phyloP scores from a whole-genome alignment of 2,113 vertebrate genomes.

The Riparia riparia region DNA sequence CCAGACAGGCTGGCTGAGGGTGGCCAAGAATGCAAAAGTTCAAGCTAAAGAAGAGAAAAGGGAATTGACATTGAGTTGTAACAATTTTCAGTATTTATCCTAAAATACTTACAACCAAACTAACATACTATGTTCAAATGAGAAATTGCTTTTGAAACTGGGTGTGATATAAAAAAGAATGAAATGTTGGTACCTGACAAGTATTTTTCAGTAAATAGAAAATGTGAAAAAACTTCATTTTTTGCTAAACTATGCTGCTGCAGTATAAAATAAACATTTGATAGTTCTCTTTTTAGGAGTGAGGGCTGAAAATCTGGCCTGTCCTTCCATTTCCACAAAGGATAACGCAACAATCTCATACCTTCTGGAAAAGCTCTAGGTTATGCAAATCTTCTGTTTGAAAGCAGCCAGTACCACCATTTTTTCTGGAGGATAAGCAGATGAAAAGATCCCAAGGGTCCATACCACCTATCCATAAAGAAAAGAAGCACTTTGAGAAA shows the following conservation, averaged over 20 bases:
- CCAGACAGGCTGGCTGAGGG: neutral
- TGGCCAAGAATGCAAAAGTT: neutral
- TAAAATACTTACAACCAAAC: neutral
- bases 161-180: neutral
- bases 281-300: neutral
- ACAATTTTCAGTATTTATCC: neutral
- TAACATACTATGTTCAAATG: neutral
- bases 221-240: neutral
- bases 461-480: constrained; percentile 53
- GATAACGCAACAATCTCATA: constrained; percentile 51
- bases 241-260: neutral
- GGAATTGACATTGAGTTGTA: neutral
- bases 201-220: neutral
- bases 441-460: constrained; percentile 85
- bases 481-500: constrained; percentile 4
- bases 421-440: constrained; percentile 80
- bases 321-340: neutral
- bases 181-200: neutral
- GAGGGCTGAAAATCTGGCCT: neutral
- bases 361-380: constrained; percentile 83
- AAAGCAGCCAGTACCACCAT: constrained; percentile 78
- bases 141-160: neutral
- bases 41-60: neutral
- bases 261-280: neutral
- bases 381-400: constrained; percentile 74